Percentiles rank a stretch among this genome's conserved stretches.
These are phyloP conservation scores for Hiodon tergisus DNA, from an alignment of 2,113 vertebrate genomes.

Conservation along the genomic window DNA sequence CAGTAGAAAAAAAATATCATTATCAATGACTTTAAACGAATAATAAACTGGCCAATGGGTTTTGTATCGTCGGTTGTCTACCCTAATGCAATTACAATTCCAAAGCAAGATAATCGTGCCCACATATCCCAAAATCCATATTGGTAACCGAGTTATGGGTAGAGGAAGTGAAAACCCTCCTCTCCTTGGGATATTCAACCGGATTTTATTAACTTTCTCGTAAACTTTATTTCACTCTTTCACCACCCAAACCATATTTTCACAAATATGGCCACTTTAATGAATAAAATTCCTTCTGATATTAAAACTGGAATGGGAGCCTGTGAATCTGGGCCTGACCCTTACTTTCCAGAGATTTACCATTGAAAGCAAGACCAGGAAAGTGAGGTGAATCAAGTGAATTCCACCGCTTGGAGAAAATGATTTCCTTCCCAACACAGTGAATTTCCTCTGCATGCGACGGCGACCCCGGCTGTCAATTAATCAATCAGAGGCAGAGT, in stretches of 20 bases:
- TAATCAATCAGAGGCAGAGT: constrained; percentile 25
- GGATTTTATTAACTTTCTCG: background rate
- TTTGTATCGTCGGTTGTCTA: background rate
- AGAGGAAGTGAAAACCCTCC: background rate
- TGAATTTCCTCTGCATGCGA: constrained; percentile 27
- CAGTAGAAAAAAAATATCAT: background rate
- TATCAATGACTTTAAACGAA: background rate
- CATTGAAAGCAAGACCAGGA: background rate
- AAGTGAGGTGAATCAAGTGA: background rate
- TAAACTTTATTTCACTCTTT: background rate
- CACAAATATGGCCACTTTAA: background rate
- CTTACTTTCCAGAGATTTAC: background rate
- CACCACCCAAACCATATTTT: background rate
- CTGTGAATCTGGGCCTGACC: background rate
- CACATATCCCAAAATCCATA: background rate
- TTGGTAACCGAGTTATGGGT: background rate
- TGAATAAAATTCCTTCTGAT: constrained; percentile 1
- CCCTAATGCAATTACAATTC: background rate
- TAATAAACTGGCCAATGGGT: background rate
- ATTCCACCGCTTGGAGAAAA: constrained; percentile 20
- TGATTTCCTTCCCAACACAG: constrained; percentile 23
- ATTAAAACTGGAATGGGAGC: background rate
- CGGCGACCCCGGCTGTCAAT: constrained; percentile 14
- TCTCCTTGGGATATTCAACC: background rate
- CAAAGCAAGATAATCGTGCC: background rate